Evolutionary conservation across 2,113 vertebrate species (phyloP).

Genomic region (Oncorhynchus keta): DNA sequence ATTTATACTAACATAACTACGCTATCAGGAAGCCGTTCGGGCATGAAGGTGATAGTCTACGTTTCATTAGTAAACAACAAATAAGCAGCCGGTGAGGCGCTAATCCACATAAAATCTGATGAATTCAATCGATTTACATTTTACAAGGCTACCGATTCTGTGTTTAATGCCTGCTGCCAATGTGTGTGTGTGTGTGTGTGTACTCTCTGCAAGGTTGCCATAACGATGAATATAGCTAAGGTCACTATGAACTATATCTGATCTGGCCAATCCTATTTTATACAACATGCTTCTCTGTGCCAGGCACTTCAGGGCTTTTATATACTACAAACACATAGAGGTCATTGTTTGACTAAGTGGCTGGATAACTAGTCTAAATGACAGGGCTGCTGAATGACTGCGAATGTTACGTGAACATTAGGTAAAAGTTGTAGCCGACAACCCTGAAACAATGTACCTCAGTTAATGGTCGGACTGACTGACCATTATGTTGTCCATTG

Average conservation of each 20-base stretch:
- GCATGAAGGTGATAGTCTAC: conserved; percentile 68
- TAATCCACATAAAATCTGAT: conserved; percentile 62
- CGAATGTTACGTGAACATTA: too few species aligned
- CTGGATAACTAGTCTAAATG: conserved; percentile 20
- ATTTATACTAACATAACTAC: conserved; percentile 71
- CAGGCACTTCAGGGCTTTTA: conserved; percentile 23
- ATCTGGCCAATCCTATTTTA: conserved; percentile 44
- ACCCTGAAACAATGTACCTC: too few species aligned
- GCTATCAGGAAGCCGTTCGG: conserved; percentile 65
- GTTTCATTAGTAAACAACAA: conserved; percentile 68
- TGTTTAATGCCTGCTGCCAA: conserved; percentile 50
- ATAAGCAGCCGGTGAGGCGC: conserved; percentile 54
- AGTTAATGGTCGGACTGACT: too few species aligned
- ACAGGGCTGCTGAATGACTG: too few species aligned
- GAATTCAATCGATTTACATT: conserved; percentile 69
- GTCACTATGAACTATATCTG: conserved; percentile 55
- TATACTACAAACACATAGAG: conserved; percentile 33
- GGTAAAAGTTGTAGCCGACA: too few species aligned
- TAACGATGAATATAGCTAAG: conserved; percentile 47
- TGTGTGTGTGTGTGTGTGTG: conserved; percentile 12
- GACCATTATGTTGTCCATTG: too few species aligned
- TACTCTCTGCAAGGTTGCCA: conserved; percentile 44
- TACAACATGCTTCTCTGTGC: conserved; percentile 7
- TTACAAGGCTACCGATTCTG: conserved; percentile 58
- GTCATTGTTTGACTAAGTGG: conserved; percentile 36